Percentiles rank a stretch among this genome's conserved stretches.
Conservation (phyloP, 1,140 invertebrate species). For the Bathynomus jamesi region DNA sequence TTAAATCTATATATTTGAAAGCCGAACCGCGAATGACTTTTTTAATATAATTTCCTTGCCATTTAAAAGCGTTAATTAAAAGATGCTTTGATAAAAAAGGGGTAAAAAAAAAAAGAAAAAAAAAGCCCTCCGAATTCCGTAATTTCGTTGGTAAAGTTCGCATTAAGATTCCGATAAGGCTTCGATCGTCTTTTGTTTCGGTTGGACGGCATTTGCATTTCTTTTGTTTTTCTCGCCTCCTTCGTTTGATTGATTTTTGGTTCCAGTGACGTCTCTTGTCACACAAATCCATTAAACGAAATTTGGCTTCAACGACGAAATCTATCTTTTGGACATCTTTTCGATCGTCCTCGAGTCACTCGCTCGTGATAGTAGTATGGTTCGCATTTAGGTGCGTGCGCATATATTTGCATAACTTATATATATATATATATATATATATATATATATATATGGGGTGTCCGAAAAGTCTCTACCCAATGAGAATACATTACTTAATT, state of each 20-base stretch:
- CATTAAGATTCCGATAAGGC: background rate
- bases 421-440: constrained; percentile 3
- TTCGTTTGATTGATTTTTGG: background rate
- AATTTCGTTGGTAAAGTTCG: background rate
- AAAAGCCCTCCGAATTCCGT: background rate
- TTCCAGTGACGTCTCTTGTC: background rate
- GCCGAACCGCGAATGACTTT: background rate
- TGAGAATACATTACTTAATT: too few relatives aligned
- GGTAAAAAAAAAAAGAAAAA: background rate
- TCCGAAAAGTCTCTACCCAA: too few relatives aligned
- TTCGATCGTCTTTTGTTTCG: background rate
- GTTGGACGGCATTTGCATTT: background rate
- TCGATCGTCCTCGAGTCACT: too few relatives aligned
- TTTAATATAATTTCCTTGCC: background rate
- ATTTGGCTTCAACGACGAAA: too few relatives aligned
- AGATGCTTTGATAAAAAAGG: background rate
- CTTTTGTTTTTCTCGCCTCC: background rate
- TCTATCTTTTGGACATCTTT: too few relatives aligned
- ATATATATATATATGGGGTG: constrained; percentile 1
- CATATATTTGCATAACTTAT: background rate
- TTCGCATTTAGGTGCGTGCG: background rate
- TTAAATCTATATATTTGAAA: too few relatives aligned
- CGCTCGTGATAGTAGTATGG: too few relatives aligned
- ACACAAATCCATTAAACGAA: background rate
- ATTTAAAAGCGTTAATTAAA: background rate